Base-by-base conservation (phyloP, 2,113 vertebrate species). In the Passer domesticus region DNA sequence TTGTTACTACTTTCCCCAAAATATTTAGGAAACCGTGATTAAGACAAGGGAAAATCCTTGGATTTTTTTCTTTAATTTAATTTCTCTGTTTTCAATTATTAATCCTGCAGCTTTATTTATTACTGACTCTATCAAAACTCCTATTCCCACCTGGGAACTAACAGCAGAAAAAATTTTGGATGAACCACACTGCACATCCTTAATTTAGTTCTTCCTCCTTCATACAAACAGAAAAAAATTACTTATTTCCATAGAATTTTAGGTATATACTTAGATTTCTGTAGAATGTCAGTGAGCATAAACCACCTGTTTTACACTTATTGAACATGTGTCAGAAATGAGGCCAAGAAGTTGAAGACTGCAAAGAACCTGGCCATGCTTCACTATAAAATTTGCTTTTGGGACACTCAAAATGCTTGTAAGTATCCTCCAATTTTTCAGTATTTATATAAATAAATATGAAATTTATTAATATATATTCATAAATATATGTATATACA, bases 41-140 rank as follows among this genome's bases (percentile, higher is more conserved):
- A 88, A 63, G 35, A 63, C 3, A 52, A 90, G 27, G 25, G 33
- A 46, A 64, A 76, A 66, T 47, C 18, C n/a, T 60, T 67, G 12
- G 3, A 7, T 56, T 87, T 72, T 73, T 60, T 78, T 30, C 55
- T 78, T 91, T 77, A 68, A 93, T 91, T 93, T 80, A 93, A 90
- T 44, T 74, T 35, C 39, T 90, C 53, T 47, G 27, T 22, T 68
- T 91, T 86, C 63, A 83, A 1, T 75, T 63, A 92, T 56, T 83
- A 93, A 94, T 92, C 83, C 64, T 90, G n/a, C 41, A 72, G 72
- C 47, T 83, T 90, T 56, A 77, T 60, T 95, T 87, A 70, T 80
- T 72, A 60, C 83, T 81, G 33, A 76, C 37, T 91, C 2, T 7
- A 90, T 49, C 68, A 52, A 22, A 91, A 78, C 47, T 83, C 52